Conservation (phyloP, 2,888 invertebrate genomes). For the Portevinia maculata region DNA sequence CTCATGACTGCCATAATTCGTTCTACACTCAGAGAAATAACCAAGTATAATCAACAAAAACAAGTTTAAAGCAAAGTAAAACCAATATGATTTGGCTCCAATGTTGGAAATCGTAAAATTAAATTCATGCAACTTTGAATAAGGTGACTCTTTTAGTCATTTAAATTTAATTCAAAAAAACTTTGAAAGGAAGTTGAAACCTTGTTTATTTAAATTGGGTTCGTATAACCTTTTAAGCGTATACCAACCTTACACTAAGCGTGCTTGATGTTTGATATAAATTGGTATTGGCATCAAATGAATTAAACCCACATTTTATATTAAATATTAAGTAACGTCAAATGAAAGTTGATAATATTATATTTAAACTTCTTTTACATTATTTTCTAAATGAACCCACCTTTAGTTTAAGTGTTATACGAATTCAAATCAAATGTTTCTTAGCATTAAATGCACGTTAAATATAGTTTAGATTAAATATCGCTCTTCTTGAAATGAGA, state of each 20-base stretch:
- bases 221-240: background rate
- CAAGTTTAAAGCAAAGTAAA: background rate
- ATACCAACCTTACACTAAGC: background rate
- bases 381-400: background rate
- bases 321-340: too few relatives aligned
- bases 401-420: background rate
- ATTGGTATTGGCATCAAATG: too few relatives aligned
- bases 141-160: background rate
- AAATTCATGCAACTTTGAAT: background rate
- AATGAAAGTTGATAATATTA: background rate
- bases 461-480: background rate
- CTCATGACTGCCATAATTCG: too few relatives aligned
- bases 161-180: background rate
- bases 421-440: background rate
- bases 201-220: background rate
- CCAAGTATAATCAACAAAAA: constrained; percentile 1
- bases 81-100: constrained; percentile 2
- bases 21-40: background rate
- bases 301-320: too few relatives aligned
- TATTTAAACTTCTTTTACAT: background rate
- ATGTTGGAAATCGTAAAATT: background rate
- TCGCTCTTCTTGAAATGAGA: background rate
- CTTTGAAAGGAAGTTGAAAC: background rate
- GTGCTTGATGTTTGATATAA: too few relatives aligned
- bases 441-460: background rate